Evolutionary conservation across 2,888 invertebrate genomes (phyloP), one percentile per base, ranked within the genome.

Genomic region (Chrysolina oricalcia): DNA sequence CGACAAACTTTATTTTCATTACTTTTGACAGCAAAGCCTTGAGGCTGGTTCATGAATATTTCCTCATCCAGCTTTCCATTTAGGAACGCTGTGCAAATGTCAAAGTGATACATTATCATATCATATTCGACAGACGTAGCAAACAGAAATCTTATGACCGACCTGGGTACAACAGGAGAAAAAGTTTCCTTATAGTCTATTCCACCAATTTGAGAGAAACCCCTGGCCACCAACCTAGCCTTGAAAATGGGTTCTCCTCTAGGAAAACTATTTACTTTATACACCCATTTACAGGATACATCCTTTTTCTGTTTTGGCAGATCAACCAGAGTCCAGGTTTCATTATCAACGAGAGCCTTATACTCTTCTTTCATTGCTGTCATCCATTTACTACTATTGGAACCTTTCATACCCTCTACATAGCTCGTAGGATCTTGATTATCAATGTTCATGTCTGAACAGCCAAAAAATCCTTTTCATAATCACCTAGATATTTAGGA

Each of bases 181-280:
- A 70, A 74, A 11, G 74, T 74, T 56, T 74, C 74, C 10, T 3
- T 15, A 53, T 46, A 74, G 50, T 74, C 67, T 15, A 74, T 40
- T 8, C 8, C 35, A 35, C 35, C 35, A 66, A 70, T 21, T 79
- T 86, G 83, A 35, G 67, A 59, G 78, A 79, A 85, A 17, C 84
- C 84, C 75, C 81, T 78, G 0, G 85, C 83, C 0, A 85, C 84
- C 2, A 85, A 53, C 21, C 85, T 50, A 8, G 85, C 85, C 70
- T 84, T 85, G 59, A 23, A 59, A 21, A 23, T 59, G 2, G 23
- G 23, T 5, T 23, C n/a, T 8, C 59, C 59, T 10, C n/a, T 5
- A 8, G 21, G 59, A 23, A 15, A 3, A 23, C 59, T 2, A 23
- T 35, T 35, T 35, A 35, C 35, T 35, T 35, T 35, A 35, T 35